These are phyloP conservation scores for Sardina pilchardus DNA, from an alignment of 2,113 vertebrate species.

Conservation along the genomic window DNA sequence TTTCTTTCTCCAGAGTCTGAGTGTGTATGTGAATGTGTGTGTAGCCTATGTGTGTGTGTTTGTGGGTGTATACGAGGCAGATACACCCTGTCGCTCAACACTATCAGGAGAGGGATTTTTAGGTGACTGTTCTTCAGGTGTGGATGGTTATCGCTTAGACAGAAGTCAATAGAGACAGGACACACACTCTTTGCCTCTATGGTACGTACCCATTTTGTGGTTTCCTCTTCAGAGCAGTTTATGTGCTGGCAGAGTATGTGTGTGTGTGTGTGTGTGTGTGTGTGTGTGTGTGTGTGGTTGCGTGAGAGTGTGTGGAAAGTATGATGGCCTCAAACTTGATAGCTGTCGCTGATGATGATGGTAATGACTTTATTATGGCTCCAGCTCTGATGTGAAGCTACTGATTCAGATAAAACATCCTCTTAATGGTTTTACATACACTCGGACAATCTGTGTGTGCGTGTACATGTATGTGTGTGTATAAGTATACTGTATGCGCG, in stretches of 20 bases:
- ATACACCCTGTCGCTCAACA: conserved; percentile 29
- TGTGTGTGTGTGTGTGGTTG: too few relatives aligned
- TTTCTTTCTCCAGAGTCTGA: conserved; percentile 30
- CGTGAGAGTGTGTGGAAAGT: conserved; percentile 6
- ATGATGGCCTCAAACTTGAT: neutral
- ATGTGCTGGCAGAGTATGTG: neutral
- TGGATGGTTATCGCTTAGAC: neutral
- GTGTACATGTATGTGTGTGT: conserved; percentile 36
- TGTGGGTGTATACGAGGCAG: conserved; percentile 6
- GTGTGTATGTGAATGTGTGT: conserved; percentile 22
- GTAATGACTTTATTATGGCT: neutral
- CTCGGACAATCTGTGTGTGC: neutral
- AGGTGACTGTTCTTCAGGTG: neutral
- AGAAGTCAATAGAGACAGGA: neutral
- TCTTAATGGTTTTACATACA: neutral
- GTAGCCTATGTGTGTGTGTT: conserved; percentile 30
- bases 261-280: too few relatives aligned
- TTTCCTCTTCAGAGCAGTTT: neutral
- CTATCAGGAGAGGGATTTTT: neutral
- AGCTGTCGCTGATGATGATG: neutral
- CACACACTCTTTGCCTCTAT: neutral
- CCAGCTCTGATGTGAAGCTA: neutral
- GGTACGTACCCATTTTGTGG: neutral
- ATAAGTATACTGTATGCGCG: conserved; percentile 8
- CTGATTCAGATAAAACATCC: neutral